phyloP scores from a whole-genome alignment of 2,113 vertebrate genomes.

The Desmodus rotundus region DNA sequence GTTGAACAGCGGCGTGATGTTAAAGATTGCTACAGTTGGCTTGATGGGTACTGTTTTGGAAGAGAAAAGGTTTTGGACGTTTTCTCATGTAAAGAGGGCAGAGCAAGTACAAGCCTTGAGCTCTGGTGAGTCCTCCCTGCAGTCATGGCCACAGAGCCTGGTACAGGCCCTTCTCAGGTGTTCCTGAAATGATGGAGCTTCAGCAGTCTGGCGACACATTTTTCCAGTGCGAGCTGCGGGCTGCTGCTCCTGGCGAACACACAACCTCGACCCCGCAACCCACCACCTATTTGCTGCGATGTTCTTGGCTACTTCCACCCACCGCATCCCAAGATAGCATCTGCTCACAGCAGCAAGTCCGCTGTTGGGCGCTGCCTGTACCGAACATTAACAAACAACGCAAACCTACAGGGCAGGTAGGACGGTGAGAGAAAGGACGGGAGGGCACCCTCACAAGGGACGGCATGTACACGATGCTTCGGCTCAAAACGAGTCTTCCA shows the following conservation, averaged over 20 bases:
- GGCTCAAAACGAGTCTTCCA: neutral
- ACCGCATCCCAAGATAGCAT: slow-evolving; percentile 35
- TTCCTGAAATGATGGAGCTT: slow-evolving; percentile 58
- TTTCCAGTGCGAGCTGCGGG: neutral
- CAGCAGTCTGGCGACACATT: neutral
- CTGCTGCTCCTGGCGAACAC: slow-evolving; percentile 8
- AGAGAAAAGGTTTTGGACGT: neutral
- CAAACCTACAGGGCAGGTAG: slow-evolving; percentile 22
- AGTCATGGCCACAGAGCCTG: neutral
- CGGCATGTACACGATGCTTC: accelerated
- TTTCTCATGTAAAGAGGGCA: neutral
- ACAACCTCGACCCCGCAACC: neutral
- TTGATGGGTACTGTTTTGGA: neutral
- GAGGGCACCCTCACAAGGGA: neutral
- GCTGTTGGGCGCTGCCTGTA: slow-evolving; percentile 40
- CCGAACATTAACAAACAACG: neutral
- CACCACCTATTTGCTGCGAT: slow-evolving; percentile 41
- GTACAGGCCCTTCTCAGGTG: neutral
- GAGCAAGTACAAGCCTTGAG: neutral
- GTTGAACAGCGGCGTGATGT: neutral
- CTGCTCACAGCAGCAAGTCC: slow-evolving; percentile 29
- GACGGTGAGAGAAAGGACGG: neutral
- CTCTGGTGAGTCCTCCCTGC: slow-evolving; percentile 33
- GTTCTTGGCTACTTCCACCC: slow-evolving; percentile 44
- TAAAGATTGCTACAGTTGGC: neutral